Base-by-base conservation (phyloP, 1,140 invertebrate species). In the Ridgeia piscesae region DNA sequence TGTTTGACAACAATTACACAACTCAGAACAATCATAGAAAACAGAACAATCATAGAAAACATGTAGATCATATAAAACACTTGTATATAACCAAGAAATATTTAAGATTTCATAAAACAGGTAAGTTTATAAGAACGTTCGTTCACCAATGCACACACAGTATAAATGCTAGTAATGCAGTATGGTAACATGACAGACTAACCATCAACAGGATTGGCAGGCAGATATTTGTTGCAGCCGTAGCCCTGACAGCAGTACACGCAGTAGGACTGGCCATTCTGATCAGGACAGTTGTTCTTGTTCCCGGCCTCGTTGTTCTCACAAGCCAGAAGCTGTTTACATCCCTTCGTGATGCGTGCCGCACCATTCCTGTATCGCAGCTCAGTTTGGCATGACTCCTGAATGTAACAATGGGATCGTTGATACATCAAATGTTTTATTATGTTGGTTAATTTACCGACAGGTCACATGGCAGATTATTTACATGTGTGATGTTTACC, bases 231-330 rank as follows among this genome's bases (percentile, higher is more conserved):
- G 35, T 90, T 90, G 35, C 89, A 90, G 89, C 33, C 34, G n/a
- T 90, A 35, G 33, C 89, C 89, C n/a, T 90, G 89, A 33, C 89
- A 90, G 35, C 89, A 90, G 89, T 90, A 90, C 6, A 90, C 33
- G 21, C 89, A 90, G 89, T 34, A 90, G 17, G 33, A 35, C 34
- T 34, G 34, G 35, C n/a, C 21, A 33, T 90, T 90, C 35, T 90
- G 34, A 21, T n/a, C 35, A 14, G 89, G 89, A 90, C 89, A 90
- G 35, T 90, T 90, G 34, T 35, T 34, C 35, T 21, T 33, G 89
- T 90, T 90, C 8, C 89, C 89, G 17, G 33, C 35, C 17, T 27
- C 89, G 33, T 90, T 90, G 35, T 33, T 90, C 34, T 35, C 35
- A 90, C 89, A 90, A 21, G 89, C 89, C 33, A 33, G 34, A 0